phyloP scores from a whole-genome alignment of 2,888 invertebrate genomes.

The Stenotaenia linearis region DNA sequence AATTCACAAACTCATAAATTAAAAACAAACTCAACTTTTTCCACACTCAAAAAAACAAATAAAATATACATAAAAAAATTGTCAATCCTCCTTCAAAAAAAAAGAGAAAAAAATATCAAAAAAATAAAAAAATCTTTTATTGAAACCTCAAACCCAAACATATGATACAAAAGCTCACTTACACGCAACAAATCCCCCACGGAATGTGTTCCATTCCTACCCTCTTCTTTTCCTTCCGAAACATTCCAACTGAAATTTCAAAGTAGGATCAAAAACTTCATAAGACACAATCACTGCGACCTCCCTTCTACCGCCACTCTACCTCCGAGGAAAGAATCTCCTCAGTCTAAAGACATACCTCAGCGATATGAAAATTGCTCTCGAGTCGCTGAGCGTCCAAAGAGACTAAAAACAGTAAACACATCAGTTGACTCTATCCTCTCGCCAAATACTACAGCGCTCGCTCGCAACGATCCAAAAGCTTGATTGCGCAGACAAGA shows the following conservation, averaged over 20 bases:
- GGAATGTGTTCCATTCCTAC: neutral
- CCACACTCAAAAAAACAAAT: too few species aligned
- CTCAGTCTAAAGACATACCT: neutral
- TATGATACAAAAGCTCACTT: neutral
- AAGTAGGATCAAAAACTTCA: constrained; percentile 1
- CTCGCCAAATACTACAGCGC: neutral
- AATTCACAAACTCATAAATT: too few species aligned
- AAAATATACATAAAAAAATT: too few species aligned
- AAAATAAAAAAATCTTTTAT: neutral
- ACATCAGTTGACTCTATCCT: neutral
- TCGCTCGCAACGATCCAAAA: neutral
- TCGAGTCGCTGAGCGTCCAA: neutral
- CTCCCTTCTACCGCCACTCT: neutral
- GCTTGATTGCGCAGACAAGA: neutral
- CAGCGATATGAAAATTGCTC: neutral
- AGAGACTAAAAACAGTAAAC: constrained; percentile 3
- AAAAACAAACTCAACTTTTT: too few species aligned
- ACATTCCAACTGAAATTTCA: neutral
- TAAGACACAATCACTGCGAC: neutral
- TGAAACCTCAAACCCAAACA: neutral
- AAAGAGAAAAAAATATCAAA: neutral
- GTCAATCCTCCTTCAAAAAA: neutral
- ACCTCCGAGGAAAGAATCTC: neutral
- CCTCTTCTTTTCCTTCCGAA: neutral
- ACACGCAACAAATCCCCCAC: neutral